Evolutionary conservation across 2,113 vertebrate genomes (phyloP), one percentile per base, ranked within the genome.

Genomic region (Platysternon megacephalum): DNA sequence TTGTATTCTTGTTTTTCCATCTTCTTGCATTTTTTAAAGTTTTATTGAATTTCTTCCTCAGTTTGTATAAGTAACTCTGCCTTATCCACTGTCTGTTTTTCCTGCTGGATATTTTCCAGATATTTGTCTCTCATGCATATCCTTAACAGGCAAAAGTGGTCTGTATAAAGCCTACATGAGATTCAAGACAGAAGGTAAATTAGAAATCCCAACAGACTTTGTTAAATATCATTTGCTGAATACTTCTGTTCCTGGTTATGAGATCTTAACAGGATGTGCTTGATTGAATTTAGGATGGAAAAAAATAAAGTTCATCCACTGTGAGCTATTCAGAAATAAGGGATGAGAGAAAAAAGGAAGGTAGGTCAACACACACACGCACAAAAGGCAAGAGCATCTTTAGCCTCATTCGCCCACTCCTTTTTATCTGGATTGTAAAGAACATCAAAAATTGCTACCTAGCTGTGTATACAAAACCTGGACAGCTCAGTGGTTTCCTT

Each of bases 401-500:
- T 16, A 74, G 17, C 2, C 2, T 96, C 81, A 87, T 86, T 94
- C 83, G 14, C 9, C 82, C 91, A 94, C 22, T 85, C 8, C 80
- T 56, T 68, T 92, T 96, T 91, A 46, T 83, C 86, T 82, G 89
- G 79, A 72, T 53, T 89, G 61, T 82, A 52, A 93, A 89, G 56
- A 72, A 72, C 78, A 53, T 80, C 91, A 87, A 93, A 97, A 95
- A 84, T 58, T 78, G 14, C 4, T 92, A 39, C 83, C 48, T 82
- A 24, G 22, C 29, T 90, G 1, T 87, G 68, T 82, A 49, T 78
- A 68, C 68, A 68, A 9, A 86, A 8, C 24, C 35, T 89, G 3
- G 35, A 83, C 88, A 79, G 65, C 82, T 91, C 56, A 93, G n/a
- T 90, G 29, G 35, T 84, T 96, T 97, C n/a, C 58, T 72, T 94